These are phyloP conservation scores for Thermophis baileyi DNA, from an alignment of 2,113 vertebrate genomes.

Conservation along the genomic window DNA sequence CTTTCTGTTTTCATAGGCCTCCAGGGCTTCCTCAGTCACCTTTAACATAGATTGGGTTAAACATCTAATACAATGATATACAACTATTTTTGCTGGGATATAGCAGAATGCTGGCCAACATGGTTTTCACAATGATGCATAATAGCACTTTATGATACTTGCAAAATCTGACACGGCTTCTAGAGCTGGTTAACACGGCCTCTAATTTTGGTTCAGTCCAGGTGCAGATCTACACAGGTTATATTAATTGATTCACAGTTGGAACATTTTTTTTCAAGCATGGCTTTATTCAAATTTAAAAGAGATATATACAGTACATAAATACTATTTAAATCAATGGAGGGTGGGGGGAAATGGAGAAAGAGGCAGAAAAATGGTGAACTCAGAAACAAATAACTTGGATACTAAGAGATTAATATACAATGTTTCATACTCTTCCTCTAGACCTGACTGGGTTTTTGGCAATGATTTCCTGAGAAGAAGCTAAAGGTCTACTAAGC, in stretches of 20 bases:
- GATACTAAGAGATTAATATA: background rate
- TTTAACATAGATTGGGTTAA: background rate
- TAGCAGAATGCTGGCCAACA: background rate
- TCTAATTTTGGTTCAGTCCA: background rate
- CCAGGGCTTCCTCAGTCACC: background rate
- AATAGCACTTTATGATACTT: background rate
- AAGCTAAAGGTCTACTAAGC: background rate
- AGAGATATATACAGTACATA: background rate
- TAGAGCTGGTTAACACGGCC: background rate
- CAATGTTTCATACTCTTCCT: slow-evolving; percentile 6
- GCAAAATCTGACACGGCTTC: background rate
- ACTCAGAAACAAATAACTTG: background rate
- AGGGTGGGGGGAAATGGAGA: background rate
- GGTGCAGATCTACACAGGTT: background rate
- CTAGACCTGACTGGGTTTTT: background rate
- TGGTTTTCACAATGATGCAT: background rate
- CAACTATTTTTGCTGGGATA: background rate
- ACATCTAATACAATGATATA: background rate
- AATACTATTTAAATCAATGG: background rate
- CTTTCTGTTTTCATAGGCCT: background rate
- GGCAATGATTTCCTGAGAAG: background rate
- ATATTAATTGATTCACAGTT: background rate
- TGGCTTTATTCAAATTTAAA: background rate
- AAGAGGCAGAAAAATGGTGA: background rate
- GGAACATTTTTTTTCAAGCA: background rate